These are phyloP conservation scores for Asarcornis scutulata DNA, from an alignment of 2,113 vertebrate species.

Conservation along the genomic window DNA sequence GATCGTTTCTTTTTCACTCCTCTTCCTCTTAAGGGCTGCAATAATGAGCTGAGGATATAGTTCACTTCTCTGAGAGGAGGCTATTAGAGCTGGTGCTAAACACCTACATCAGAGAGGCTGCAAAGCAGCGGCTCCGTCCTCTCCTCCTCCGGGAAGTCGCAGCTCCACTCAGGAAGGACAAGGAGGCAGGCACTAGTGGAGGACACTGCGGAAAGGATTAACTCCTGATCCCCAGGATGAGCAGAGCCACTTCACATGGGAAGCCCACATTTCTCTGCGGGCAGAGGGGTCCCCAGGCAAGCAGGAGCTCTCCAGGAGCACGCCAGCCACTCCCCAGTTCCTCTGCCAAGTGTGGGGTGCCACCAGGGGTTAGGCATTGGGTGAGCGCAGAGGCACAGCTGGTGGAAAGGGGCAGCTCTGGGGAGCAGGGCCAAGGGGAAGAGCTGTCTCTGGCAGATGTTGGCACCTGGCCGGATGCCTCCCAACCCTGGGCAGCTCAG, in stretches of 20 bases:
- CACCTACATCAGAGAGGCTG: conserved; percentile 52
- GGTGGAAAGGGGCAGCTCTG: rapidly evolving
- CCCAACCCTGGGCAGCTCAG: rapidly evolving
- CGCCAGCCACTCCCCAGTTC: neutral
- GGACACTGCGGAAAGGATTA: neutral
- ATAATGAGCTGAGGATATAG: conserved; percentile 59
- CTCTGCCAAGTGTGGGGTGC: neutral
- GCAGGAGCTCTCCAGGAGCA: neutral
- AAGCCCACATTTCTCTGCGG: rapidly evolving
- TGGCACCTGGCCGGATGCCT: rapidly evolving
- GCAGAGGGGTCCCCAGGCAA: neutral
- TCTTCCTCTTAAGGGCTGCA: conserved; percentile 57
- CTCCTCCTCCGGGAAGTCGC: conserved; percentile 34
- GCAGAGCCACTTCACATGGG: neutral
- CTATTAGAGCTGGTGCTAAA: conserved; percentile 66
- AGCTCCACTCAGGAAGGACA: neutral
- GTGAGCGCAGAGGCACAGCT: neutral
- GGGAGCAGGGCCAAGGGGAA: rapidly evolving
- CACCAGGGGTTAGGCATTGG: neutral
- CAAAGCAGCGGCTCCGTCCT: conserved; percentile 11
- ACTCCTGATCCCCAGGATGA: rapidly evolving
- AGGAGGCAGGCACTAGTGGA: neutral
- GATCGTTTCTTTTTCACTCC: conserved; percentile 16
- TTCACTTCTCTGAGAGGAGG: conserved; percentile 57
- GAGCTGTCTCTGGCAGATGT: neutral